Evolutionary conservation across 1,140 invertebrate genomes (phyloP).

Genomic region (Pentalonia nigronervosa): DNA sequence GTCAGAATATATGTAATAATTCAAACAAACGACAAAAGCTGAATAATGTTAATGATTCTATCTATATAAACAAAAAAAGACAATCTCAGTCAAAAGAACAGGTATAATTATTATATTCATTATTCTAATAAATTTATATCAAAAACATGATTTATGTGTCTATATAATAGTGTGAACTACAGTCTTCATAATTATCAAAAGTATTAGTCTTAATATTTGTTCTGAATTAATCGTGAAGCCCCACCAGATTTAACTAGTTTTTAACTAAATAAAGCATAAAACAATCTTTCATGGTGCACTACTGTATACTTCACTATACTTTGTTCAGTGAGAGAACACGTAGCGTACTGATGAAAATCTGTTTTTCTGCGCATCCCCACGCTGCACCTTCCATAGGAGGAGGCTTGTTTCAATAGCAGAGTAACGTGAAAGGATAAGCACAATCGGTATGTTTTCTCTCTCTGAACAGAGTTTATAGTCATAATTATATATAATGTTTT

Average conservation of each 20-base stretch:
- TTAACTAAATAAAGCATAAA: not conserved
- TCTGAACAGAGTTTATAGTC: too few species aligned
- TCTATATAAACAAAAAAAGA: conserved; percentile 24
- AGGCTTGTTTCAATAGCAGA: too few species aligned
- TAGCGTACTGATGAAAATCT: too few species aligned
- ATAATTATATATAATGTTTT: too few species aligned
- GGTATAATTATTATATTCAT: not conserved
- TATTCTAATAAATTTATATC: not conserved
- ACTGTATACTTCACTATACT: too few species aligned
- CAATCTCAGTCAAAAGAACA: not conserved
- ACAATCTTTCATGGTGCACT: not conserved
- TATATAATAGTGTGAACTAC: not conserved
- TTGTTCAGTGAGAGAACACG: too few species aligned
- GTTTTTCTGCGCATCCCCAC: too few species aligned
- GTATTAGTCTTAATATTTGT: not conserved
- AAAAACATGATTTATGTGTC: not conserved
- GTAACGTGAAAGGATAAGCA: too few species aligned
- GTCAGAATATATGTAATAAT: not conserved
- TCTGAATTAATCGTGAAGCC: not conserved
- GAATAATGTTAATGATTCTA: conserved; percentile 1
- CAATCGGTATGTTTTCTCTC: too few species aligned
- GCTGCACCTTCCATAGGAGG: too few species aligned
- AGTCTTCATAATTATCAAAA: not conserved
- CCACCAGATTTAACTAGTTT: not conserved
- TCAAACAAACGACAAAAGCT: not conserved